These are phyloP conservation scores for Tachuris rubrigastra DNA, from an alignment of 2,113 vertebrate species.

Conservation along the genomic window DNA sequence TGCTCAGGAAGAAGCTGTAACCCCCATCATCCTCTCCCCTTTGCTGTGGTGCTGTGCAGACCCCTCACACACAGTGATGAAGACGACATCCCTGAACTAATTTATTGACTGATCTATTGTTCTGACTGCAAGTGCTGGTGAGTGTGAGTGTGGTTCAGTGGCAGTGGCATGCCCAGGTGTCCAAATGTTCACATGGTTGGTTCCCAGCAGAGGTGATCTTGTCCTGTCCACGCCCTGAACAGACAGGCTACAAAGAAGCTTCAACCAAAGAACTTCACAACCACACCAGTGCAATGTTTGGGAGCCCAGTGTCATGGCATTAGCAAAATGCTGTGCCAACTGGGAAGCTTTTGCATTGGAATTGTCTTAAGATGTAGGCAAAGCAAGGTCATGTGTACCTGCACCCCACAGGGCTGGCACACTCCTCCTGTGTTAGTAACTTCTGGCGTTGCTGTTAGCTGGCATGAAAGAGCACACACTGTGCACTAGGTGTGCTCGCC, in stretches of 20 bases:
- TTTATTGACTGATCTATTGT: background rate
- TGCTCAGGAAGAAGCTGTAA: background rate
- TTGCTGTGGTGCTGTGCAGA: background rate
- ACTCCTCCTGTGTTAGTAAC: background rate
- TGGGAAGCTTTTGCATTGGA: background rate
- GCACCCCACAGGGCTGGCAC: background rate
- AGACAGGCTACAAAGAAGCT: background rate
- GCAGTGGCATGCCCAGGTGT: background rate
- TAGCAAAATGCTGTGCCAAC: background rate
- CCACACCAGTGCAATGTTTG: background rate
- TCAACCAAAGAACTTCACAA: background rate
- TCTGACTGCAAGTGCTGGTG: background rate
- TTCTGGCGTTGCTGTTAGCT: rapidly evolving
- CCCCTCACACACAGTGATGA: background rate
- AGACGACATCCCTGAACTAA: background rate
- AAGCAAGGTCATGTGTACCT: background rate
- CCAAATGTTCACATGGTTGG: rapidly evolving
- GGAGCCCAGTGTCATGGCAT: background rate
- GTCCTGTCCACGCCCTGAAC: background rate
- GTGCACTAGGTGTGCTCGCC: background rate
- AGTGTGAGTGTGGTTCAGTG: background rate
- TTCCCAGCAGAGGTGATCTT: background rate
- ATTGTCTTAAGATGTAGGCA: background rate
- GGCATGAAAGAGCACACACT: background rate
- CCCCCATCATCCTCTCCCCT: background rate